Evolutionary conservation across 2,797 vertebrate species (phyloP), one percentile per base, ranked within the genome.

Genomic region (Remorina albescens): DNA sequence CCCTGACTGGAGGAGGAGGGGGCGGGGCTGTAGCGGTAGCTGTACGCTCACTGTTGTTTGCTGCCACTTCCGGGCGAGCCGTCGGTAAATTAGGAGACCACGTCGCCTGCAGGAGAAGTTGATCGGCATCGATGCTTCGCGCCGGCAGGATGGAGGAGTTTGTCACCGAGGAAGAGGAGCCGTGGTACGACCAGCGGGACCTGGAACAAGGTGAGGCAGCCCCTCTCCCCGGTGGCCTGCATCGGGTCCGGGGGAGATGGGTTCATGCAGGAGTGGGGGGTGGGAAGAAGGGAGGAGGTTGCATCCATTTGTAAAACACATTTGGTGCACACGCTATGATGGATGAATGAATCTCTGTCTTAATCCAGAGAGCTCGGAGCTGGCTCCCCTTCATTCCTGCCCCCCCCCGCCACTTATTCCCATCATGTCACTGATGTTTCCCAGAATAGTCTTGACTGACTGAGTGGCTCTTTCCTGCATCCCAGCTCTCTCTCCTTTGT

Each of bases 181-280:
- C 96, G 36, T 99, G 97, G 97, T 99, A 98, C 91, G 96, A 97
- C 69, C 97, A 98, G 86, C 93, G 97, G 80, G 97, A 99, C 87
- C 94, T 99, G 91, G 97, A 99, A 88, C 98, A 98, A 94, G 98
- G 97, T 99, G 94, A 92, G 92, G 3, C 71, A 4, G 26, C 7
- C n/a, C 6, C n/a, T n/a, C n/a, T n/a, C n/a, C n/a, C n/a, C n/a
- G n/a, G n/a, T n/a, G n/a, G n/a, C n/a, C n/a, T n/a, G n/a, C n/a
- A n/a, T n/a, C n/a, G n/a, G n/a, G n/a, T n/a, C n/a, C n/a, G n/a
- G n/a, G n/a, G n/a, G n/a, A n/a, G n/a, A n/a, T n/a, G n/a, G n/a
- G n/a, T n/a, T n/a, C n/a, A n/a, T n/a, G n/a, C n/a, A n/a, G n/a
- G n/a, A n/a, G n/a, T n/a, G n/a, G n/a, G n/a, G n/a, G n/a, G n/a